Conservation (phyloP, 2,888 invertebrate species). For the Gryllus longicercus region DNA sequence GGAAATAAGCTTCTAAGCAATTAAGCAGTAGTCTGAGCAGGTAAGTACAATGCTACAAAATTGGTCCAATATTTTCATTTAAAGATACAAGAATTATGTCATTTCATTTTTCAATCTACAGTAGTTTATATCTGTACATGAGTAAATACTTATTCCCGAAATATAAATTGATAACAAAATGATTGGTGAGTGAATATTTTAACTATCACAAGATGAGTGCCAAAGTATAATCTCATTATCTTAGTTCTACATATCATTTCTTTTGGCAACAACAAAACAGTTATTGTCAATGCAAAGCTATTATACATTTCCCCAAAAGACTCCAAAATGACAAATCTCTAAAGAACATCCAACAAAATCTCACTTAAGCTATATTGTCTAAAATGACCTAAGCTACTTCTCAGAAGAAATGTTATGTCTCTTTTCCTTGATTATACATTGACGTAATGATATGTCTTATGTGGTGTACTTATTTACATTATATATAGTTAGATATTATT, state of each 20-base stretch:
- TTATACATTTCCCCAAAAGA: not conserved
- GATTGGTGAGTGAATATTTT: not conserved
- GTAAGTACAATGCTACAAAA: not conserved
- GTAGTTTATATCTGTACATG: not conserved
- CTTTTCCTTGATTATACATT: constrained; percentile 29
- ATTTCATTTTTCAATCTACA: not conserved
- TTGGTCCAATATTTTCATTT: not conserved
- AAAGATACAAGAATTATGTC: not conserved
- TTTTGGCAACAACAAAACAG: constrained; percentile 1
- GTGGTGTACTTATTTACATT: constrained; percentile 32
- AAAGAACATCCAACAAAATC: too few relatives aligned
- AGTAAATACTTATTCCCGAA: not conserved
- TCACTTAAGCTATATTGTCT: too few relatives aligned
- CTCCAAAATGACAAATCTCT: too few relatives aligned
- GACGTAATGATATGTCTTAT: constrained; percentile 32
- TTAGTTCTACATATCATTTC: not conserved
- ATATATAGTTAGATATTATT: constrained; percentile 35
- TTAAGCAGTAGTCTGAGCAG: too few relatives aligned
- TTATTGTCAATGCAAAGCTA: constrained; percentile 1
- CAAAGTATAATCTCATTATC: not conserved
- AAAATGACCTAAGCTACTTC: too few relatives aligned
- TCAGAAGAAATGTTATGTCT: constrained; percentile 20
- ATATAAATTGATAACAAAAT: not conserved
- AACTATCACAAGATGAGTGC: constrained; percentile 7
- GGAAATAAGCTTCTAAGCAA: not conserved